A percentile compares a stretch with the other conserved stretches of the same genome.
Evolutionary conservation across 2,797 vertebrate species (phyloP).

Genomic region (Melanotaenia trifasciata): DNA sequence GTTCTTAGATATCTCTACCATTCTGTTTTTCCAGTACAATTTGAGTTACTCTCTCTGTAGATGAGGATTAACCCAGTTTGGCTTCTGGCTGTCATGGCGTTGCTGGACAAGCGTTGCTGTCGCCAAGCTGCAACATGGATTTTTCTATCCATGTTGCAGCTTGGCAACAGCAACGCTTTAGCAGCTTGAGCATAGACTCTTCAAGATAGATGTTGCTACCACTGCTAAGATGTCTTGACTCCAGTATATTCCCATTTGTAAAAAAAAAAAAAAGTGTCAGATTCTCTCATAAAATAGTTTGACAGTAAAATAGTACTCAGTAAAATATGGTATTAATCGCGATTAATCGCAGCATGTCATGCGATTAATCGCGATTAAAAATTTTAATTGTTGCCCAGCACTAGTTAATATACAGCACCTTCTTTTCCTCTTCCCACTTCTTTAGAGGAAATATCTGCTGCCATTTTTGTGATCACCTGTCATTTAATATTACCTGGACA

Average conservation of each 20-base stretch:
- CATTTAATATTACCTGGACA: slow-evolving; percentile 7
- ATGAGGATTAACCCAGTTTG: background rate
- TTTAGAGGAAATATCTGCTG: too few species aligned
- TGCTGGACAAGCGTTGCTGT: background rate
- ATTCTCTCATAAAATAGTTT: background rate
- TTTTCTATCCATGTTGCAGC: too few species aligned
- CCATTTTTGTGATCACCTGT: background rate
- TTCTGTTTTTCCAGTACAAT: background rate
- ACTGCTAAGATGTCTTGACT: background rate
- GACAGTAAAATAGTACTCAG: background rate
- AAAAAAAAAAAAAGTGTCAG: background rate
- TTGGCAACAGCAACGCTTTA: too few species aligned
- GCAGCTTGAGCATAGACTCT: background rate
- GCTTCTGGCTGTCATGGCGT: background rate
- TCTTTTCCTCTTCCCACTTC: background rate
- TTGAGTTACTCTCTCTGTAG: background rate
- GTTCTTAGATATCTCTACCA: background rate
- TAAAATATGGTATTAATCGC: too few species aligned
- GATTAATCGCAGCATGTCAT: too few species aligned
- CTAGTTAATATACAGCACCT: background rate
- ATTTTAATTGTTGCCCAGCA: too few species aligned
- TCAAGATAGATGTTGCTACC: background rate
- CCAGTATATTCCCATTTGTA: background rate
- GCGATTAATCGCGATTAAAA: too few species aligned
- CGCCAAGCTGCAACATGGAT: background rate